phyloP scores from a whole-genome alignment of 2,888 invertebrate species.

The Xestia ashworthii region DNA sequence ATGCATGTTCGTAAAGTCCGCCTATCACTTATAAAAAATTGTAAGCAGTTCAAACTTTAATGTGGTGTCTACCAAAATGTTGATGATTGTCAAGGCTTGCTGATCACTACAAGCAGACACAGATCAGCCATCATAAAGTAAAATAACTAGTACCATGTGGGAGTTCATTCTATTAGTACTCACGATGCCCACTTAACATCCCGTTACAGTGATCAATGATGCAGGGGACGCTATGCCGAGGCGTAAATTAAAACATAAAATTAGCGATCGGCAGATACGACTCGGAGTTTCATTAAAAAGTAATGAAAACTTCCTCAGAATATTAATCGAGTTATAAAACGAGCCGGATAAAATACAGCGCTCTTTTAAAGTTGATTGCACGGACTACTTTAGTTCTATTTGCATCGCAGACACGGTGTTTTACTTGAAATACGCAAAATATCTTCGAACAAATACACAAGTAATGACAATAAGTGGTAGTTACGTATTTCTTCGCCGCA shows the following conservation, averaged over 20 bases:
- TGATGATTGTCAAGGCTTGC: neutral
- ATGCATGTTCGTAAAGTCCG: neutral
- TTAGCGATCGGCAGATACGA: conserved; percentile 83
- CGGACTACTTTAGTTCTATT: conserved; percentile 39
- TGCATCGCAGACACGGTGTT: conserved; percentile 21
- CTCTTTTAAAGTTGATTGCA: conserved; percentile 61
- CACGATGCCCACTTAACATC: conserved; percentile 64
- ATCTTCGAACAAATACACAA: conserved; percentile 54
- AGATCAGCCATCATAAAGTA: neutral
- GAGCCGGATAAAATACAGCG: conserved; percentile 66
- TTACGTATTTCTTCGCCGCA: conserved; percentile 66
- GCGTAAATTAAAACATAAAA: conserved; percentile 85
- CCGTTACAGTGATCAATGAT: conserved; percentile 79
- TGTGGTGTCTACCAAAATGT: neutral
- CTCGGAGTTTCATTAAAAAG: conserved; percentile 82
- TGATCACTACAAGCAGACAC: neutral
- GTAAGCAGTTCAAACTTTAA: neutral
- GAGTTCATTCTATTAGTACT: conserved; percentile 37
- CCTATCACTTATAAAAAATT: neutral
- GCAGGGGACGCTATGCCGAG: conserved; percentile 71
- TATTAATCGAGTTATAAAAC: conserved; percentile 81
- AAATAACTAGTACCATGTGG: neutral
- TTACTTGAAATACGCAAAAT: conserved; percentile 34
- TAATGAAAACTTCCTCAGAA: conserved; percentile 83
- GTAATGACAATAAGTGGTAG: conserved; percentile 64